Conservation (phyloP, 2,797 vertebrate species). For the Alosa sapidissima region DNA sequence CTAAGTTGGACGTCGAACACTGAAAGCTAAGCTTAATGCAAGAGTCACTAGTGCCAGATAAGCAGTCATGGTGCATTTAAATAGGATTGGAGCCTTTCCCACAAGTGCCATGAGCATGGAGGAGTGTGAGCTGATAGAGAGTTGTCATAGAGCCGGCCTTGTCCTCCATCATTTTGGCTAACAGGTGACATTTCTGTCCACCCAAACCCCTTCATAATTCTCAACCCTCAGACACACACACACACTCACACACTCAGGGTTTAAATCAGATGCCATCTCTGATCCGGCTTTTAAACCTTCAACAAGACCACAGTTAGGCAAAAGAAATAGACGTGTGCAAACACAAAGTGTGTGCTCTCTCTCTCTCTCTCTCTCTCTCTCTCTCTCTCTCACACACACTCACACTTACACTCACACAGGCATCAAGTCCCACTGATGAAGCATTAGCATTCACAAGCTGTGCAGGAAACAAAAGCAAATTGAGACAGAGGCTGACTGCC, state of each 20-base stretch:
- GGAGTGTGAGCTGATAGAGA: not conserved
- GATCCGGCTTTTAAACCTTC: not conserved
- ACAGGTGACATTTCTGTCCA: not conserved
- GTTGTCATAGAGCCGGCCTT: not conserved
- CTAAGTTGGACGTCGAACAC: not conserved
- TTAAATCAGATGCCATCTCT: not conserved
- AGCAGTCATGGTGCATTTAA: not conserved
- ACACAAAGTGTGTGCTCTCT: not conserved
- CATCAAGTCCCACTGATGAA: slow-evolving; percentile 18
- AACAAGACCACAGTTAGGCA: not conserved
- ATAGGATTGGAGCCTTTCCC: not conserved
- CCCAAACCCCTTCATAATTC: slow-evolving; percentile 3
- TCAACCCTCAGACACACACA: not conserved
- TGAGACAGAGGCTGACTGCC: slow-evolving; percentile 18
- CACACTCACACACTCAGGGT: not conserved
- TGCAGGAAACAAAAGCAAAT: slow-evolving; percentile 20
- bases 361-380: not conserved
- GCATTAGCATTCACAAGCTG: slow-evolving; percentile 44
- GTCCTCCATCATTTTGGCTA: slow-evolving; percentile 4
- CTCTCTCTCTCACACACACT: not conserved
- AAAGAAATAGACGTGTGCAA: not conserved
- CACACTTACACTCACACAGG: slow-evolving; percentile 31
- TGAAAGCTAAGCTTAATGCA: not conserved
- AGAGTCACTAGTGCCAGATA: not conserved
- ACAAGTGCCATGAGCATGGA: too few relatives aligned